Base-by-base conservation (phyloP, 2,888 invertebrate genomes). In the Drosophila diplacantha region DNA sequence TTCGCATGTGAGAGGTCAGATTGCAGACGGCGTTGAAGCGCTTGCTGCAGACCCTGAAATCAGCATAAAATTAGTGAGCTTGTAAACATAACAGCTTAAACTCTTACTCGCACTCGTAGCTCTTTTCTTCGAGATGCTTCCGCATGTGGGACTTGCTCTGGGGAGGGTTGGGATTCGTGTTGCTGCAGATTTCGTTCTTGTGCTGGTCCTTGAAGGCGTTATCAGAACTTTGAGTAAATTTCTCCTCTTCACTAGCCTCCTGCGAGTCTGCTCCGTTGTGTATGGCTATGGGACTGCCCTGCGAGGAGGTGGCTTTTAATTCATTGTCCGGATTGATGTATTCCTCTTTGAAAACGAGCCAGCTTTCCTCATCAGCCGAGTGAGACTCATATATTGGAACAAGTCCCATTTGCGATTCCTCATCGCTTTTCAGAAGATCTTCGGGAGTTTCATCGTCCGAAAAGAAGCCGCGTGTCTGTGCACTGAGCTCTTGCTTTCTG, bases 1-100 rank as follows among this genome's bases (percentile, higher is more conserved):
- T 83, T 1, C 87, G 82, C 78, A 86, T 86, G 26, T 86, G 85
- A 4, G 84, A 75, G 9, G 76, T 81, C 26, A 85, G 70, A 57
- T 85, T 86, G 18, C 84, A 83, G 26, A 81, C 74, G 29, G 81
- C 81, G 38, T 69, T 80, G 5, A 85, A 85, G 5, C 75, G 64
- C 46, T 84, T 85, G 2, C 47, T 67, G 38, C 85, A 85, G 4
- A 85, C 52, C 53, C 85, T 85, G 39, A 34, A 55, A 26, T 5
- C 20, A 5, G 4, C 11, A 32, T 4, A 8, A 6, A 9, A 4
- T 12, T n/a, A 7, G 2, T n/a, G 6, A 3, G n/a, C 37, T 22
- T 29, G 7, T 35, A 14, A 8, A 9, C 3, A 4, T 14, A 3
- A 31, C 3, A 32, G 6, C 2, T 12, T 0, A 2, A 31, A 32